Base-by-base conservation (phyloP, 2,888 invertebrate species). In the Eueremaeus valkanovi region DNA sequence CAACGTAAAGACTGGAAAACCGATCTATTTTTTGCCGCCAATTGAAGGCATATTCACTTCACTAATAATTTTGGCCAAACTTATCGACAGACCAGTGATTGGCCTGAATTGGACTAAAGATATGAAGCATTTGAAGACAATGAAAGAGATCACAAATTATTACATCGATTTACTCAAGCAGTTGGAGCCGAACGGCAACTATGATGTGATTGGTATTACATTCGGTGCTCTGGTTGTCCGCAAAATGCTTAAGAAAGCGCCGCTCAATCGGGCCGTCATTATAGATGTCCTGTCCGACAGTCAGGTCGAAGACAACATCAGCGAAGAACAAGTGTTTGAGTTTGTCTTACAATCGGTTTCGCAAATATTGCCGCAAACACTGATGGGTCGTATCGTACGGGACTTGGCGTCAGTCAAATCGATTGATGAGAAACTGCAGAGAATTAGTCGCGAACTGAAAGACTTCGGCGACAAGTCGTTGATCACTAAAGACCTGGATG, bases 11-110 rank as follows among this genome's bases (percentile, higher is more conserved):
- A 79, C 75, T 18, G 81, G 79, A 11, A 78, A 77, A 27, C 81
- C 84, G 6, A 81, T 85, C 21, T 87, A 87, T 81, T 81, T 87
- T 81, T 85, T 92, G 73, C 93, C 94, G 83, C 92, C 95, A 1
- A 92, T 96, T 81, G 95, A 96, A 86, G 95, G 96, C 79, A 89
- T 89, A 77, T 90, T 90, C 36, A 87, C 87, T 51, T 86, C 90
- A 72, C 85, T 97, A 80, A 87, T 88, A 81, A 85, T 86, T 21
- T 83, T 98, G 79, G 92, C 93, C 21, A 85, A 85, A 73, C 87
- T 88, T 79, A 86, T 97, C 78, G 86, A 89, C 68, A 88, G 88
- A 76, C 90, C 90, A 3, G 93, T 92, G 73, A 92, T 88, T 85
- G 95, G 95, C n/a, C 85, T 97, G 70, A 96, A 97, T 85, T 94